These are phyloP conservation scores for Lacerta viridis DNA, from an alignment of 2,797 vertebrate genomes.

Conservation along the genomic window DNA sequence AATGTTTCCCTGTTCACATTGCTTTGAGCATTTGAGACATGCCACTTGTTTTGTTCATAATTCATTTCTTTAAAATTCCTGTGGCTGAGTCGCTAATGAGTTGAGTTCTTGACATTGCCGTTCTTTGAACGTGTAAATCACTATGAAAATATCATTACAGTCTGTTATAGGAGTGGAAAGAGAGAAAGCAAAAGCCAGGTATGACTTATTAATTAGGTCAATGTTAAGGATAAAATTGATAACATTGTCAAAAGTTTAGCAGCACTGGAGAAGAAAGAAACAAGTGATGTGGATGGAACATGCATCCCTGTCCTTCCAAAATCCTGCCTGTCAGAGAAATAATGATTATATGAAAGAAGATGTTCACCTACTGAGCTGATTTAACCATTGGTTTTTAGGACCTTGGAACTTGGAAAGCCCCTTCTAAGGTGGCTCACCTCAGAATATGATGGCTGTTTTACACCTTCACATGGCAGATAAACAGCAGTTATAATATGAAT, in stretches of 20 bases:
- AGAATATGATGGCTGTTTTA: not conserved
- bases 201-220: constrained; percentile 15
- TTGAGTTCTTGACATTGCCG: constrained; percentile 24
- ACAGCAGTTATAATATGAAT: not conserved
- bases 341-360: not conserved
- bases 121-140: constrained; percentile 36
- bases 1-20: not conserved
- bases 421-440: not conserved
- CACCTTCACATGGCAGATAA: not conserved
- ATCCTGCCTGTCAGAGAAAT: not conserved
- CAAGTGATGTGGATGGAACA: not conserved
- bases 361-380: not conserved
- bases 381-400: not conserved
- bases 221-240: not conserved
- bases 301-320: not conserved
- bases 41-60: constrained; percentile 35
- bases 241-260: not conserved
- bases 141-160: constrained; percentile 18
- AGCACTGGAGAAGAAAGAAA: not conserved
- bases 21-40: constrained; percentile 29
- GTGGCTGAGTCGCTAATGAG: constrained; percentile 24
- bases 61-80: constrained; percentile 18
- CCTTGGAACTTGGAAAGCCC: not conserved
- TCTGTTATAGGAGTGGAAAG: not conserved
- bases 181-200: not conserved